Conservation (phyloP, 2,113 vertebrate genomes). For the Brevimyrus niger region DNA sequence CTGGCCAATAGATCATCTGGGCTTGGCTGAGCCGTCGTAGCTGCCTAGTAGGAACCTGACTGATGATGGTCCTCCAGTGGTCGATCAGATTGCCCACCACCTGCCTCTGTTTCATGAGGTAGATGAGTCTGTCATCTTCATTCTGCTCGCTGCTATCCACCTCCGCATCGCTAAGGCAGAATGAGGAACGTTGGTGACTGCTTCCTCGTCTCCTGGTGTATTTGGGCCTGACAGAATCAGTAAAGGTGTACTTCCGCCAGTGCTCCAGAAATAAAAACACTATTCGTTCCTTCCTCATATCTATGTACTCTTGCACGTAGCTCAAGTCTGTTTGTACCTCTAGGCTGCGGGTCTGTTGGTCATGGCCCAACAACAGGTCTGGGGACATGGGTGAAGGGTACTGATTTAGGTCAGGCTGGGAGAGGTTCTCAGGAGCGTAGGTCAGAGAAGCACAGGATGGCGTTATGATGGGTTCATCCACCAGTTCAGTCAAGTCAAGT, state of each 20-base stretch:
- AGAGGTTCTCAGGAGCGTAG: conserved; percentile 42
- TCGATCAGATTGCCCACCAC: conserved; percentile 76
- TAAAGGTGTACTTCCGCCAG: conserved; percentile 80
- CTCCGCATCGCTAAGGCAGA: conserved; percentile 35
- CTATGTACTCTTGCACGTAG: conserved; percentile 65
- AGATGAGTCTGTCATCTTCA: conserved; percentile 68
- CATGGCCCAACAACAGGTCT: conserved; percentile 55
- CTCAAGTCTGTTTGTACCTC: conserved; percentile 65
- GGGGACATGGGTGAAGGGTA: conserved; percentile 41
- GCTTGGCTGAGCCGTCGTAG: conserved; percentile 66
- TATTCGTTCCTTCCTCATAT: conserved; percentile 82
- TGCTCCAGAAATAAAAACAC: conserved; percentile 87
- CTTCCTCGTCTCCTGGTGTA: conserved; percentile 40
- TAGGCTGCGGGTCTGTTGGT: conserved; percentile 57
- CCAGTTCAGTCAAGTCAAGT: conserved; percentile 34
- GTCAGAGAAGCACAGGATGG: conserved; percentile 43
- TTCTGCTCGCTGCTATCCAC: conserved; percentile 38
- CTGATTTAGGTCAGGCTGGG: conserved; percentile 44
- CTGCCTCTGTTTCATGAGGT: conserved; percentile 80
- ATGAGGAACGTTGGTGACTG: background rate
- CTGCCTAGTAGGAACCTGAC: conserved; percentile 69
- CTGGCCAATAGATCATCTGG: conserved; percentile 82
- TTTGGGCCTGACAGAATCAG: conserved; percentile 55
- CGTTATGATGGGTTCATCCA: conserved; percentile 47
- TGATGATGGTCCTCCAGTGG: conserved; percentile 82